Evolutionary conservation across 2,888 invertebrate species (phyloP).

Genomic region (Amblyjoppa proteus): DNA sequence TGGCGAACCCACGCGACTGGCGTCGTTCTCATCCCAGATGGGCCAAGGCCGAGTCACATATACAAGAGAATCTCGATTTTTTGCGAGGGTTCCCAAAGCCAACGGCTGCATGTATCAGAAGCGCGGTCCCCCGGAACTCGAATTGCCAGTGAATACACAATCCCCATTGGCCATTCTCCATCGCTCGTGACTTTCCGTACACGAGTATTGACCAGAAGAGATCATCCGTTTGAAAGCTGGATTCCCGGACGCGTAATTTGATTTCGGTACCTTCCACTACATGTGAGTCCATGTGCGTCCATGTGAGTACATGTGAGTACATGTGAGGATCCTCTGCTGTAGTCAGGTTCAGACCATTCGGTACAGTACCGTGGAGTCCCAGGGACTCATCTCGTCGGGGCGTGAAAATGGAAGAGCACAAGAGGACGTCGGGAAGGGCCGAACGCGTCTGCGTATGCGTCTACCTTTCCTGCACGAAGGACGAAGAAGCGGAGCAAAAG

Average conservation of each 20-base stretch:
- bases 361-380: neutral
- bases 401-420: neutral
- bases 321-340: neutral
- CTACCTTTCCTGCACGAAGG: conserved; percentile 44
- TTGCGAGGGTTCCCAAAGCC: neutral
- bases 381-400: conserved; percentile 33
- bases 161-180: conserved; percentile 47
- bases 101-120: conserved; percentile 33
- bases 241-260: conserved; percentile 69
- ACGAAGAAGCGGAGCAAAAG: conserved; percentile 58
- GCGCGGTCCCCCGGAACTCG: conserved; percentile 8
- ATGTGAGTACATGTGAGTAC: conserved; percentile 34
- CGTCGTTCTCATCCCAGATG: conserved; percentile 55
- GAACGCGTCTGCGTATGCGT: neutral
- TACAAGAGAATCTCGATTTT: conserved; percentile 49
- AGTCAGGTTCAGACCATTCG: conserved; percentile 9
- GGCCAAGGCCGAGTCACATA: conserved; percentile 45
- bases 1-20: conserved; percentile 69
- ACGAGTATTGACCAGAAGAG: conserved; percentile 26
- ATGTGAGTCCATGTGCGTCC: conserved; percentile 27
- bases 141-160: conserved; percentile 32
- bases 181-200: conserved; percentile 19
- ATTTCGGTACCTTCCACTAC: conserved; percentile 56
- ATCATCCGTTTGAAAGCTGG: conserved; percentile 60
- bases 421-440: conserved; percentile 22